A percentile compares a stretch with the other conserved stretches of the same genome.
Evolutionary conservation across 2,113 vertebrate species (phyloP).

Genomic region (Tiliqua scincoides): DNA sequence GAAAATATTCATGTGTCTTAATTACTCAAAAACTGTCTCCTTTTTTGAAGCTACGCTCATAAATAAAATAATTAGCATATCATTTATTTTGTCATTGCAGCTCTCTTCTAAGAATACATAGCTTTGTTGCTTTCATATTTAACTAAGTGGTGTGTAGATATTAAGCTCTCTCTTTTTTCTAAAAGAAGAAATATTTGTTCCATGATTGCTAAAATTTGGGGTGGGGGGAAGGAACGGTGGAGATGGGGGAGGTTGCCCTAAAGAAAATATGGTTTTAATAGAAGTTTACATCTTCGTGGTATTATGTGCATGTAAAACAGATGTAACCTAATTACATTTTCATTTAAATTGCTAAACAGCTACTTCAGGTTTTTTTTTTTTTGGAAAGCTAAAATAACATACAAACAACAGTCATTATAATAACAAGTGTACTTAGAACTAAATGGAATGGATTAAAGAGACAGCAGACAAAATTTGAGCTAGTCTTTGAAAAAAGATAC

Average conservation of each 20-base stretch:
- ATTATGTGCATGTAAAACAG: constrained; percentile 96
- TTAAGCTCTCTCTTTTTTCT: background rate
- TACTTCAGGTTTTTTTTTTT: constrained; percentile 83
- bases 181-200: constrained; percentile 52
- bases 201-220: constrained; percentile 73
- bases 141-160: constrained; percentile 45
- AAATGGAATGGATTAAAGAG: constrained; percentile 93
- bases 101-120: constrained; percentile 56
- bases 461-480: constrained; percentile 85
- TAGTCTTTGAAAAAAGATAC: constrained; percentile 87
- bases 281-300: constrained; percentile 88
- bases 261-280: constrained; percentile 92
- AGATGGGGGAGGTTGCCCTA: constrained; percentile 76
- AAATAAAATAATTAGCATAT: background rate
- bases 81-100: constrained; percentile 31
- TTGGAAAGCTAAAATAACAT: constrained; percentile 95
- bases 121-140: constrained; percentile 56
- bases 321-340: constrained; percentile 98
- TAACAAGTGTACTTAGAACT: constrained; percentile 94
- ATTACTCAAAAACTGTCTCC: constrained; percentile 10
- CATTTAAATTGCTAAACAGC: constrained; percentile 99
- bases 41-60: constrained; percentile 21
- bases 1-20: constrained; percentile 16
- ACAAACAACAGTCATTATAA: constrained; percentile 99
- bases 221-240: background rate